These are phyloP conservation scores for Rhynchopsitta pachyrhyncha DNA, from an alignment of 2,113 vertebrate genomes.

Conservation along the genomic window DNA sequence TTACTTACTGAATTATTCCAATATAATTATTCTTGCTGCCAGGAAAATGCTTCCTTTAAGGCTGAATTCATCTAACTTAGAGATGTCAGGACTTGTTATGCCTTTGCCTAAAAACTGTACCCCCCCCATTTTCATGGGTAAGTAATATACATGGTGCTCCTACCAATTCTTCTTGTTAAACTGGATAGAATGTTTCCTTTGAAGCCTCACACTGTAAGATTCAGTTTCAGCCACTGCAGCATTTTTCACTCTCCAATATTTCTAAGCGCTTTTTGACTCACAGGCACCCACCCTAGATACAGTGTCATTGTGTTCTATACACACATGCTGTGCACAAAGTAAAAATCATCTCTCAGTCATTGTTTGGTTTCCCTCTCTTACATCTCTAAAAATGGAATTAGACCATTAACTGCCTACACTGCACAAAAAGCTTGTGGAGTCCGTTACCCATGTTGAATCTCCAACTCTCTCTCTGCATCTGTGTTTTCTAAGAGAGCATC, in stretches of 20 bases:
- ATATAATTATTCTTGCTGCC: constrained; percentile 51
- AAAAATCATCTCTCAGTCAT: neutral
- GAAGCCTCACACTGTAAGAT: neutral
- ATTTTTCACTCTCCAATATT: neutral
- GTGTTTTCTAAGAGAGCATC: neutral
- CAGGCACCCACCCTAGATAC: neutral
- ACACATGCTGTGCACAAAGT: neutral
- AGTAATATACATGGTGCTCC: neutral
- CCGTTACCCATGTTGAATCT: neutral
- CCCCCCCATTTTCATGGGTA: constrained; percentile 32
- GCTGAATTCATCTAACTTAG: neutral
- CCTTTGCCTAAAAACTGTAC: constrained; percentile 13
- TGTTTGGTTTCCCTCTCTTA: neutral
- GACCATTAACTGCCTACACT: neutral
- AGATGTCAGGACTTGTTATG: constrained; percentile 12
- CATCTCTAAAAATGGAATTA: neutral
- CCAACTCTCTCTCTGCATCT: neutral
- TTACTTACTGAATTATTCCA: constrained; percentile 33
- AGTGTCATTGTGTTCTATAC: neutral
- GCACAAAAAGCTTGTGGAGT: neutral
- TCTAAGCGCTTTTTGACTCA: neutral
- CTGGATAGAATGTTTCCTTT: neutral
- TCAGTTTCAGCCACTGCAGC: neutral
- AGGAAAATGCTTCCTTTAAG: constrained; percentile 44
- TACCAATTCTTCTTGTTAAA: neutral